Evolutionary conservation across 2,113 vertebrate species (phyloP), one percentile per base, ranked within the genome.

Genomic region (Halcyon malimbica): DNA sequence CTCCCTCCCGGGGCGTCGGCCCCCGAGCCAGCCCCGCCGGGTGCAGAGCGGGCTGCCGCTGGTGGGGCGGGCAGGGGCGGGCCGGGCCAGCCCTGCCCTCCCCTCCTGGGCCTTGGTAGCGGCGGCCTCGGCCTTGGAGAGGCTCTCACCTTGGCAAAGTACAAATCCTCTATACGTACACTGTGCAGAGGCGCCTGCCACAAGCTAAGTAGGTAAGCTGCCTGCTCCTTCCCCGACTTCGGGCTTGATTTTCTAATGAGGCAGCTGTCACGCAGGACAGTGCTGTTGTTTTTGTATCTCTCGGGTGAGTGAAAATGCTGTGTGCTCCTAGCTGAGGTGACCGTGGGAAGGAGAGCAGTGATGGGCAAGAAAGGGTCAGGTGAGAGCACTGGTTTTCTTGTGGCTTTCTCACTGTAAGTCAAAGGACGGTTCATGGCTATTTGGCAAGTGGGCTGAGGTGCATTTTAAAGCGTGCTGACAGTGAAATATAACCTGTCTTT

Each of bases 131-230:
- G 94, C 88, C 83, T 59, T n/a, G 44, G 21, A 16, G 82, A 28
- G 78, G 42, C 16, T 59, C 35, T 82, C 69, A n/a, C 65, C 74
- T 70, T 44, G 78, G 74, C 68, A 26, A 71, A 42, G 92, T 42
- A 3, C 48, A 13, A 41, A 9, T 41, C 31, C 46, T 71, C 53
- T 50, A 4, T 54, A 5, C 42, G 33, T 59, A 29, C 57, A 6
- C 41, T 54, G 88, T 87, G 93, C 41, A 28, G 74, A 87, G 79
- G 70, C 50, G 75, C 86, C 93, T 85, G 4, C 86, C 57, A 8
- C 65, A 77, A 42, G 68, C 87, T 19, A 5, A 77, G 91, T 91
- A 87, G 93, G 95, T 96, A 94, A 97, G 95, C 68, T 57, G 50
- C 28, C 44, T 18, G 11, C 79, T 68, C 39, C 39, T 60, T 53